Conservation (phyloP, 2,888 invertebrate species). For the Blastobasis lacticolella region DNA sequence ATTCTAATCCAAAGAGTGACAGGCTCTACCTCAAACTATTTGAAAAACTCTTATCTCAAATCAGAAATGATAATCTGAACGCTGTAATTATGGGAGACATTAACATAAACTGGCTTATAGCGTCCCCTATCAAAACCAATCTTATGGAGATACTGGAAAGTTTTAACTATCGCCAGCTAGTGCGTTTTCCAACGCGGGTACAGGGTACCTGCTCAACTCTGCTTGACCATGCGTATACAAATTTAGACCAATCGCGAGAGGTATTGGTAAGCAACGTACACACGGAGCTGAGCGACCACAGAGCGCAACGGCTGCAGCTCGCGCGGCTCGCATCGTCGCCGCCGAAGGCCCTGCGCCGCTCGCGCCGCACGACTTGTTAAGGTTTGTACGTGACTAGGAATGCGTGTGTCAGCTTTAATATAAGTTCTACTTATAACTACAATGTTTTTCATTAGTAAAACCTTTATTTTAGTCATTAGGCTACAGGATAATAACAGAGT, state of each 20-base stretch:
- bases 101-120: not conserved
- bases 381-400: too few species aligned
- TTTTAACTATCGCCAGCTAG: not conserved
- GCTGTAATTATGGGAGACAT: not conserved
- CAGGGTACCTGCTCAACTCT: not conserved
- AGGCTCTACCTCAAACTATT: not conserved
- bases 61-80: not conserved
- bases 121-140: not conserved
- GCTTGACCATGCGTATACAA: not conserved
- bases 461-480: too few species aligned
- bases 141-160: not conserved
- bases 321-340: too few species aligned
- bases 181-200: not conserved
- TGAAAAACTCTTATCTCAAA: not conserved
- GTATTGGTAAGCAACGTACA: not conserved
- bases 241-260: not conserved
- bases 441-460: too few species aligned
- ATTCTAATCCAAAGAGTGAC: not conserved
- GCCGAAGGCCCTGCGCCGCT: too few species aligned
- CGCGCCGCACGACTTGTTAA: too few species aligned
- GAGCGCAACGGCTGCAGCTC: too few species aligned
- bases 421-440: too few species aligned
- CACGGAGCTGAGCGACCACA: not conserved
- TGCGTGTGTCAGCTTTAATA: too few species aligned
- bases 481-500: too few species aligned